Base-by-base conservation (phyloP, 2,113 vertebrate genomes). In the Heterochromis multidens region DNA sequence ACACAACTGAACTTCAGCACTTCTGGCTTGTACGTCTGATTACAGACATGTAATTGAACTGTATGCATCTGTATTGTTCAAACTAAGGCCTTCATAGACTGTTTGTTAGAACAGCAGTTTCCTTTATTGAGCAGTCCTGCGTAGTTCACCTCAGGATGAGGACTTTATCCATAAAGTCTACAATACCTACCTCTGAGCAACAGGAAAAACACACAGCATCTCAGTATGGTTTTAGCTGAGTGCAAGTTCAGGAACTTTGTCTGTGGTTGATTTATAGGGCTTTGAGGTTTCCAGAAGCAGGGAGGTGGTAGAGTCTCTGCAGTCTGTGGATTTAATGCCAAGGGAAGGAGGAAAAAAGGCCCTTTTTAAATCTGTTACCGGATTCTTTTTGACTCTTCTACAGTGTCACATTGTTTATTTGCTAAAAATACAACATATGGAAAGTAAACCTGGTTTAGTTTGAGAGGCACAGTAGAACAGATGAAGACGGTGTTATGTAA, bases 1-100 rank as follows among this genome's bases (percentile, higher is more conserved):
- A 91, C 27, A 23, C 70, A 77, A 79, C 59, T 87, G 43, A 80
- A 78, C 81, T 89, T 78, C 58, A 87, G 62, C 54, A 78, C 54
- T 83, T 77, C 46, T 83, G 81, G 72, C 40, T 81, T 1, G n/a
- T 63, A 58, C 52, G 46, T 35, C 62, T 76, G 37, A 72, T 35
- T 35, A 35, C 21, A 74, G n/a, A 63, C 33, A 23, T 35, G 37
- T 31, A 85, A 77, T 60, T 76, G 37, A 40, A 79, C 31, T 60
- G 40, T 52, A 8, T 19, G 27, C 27, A 13, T 86, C 23, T 27
- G 61, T 14, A 57, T 21, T 60, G 81, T 65, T 61, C 65, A 56
- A 59, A 54, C n/a, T 6, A 49, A 21, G n/a, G 61, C 43, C 23
- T 49, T 67, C n/a, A 67, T 3, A 23, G 59, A 60, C 40, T 6